Evolutionary conservation across 2,888 invertebrate genomes (phyloP), one percentile per base, ranked within the genome.

Genomic region (Linhomoeus sp.): DNA sequence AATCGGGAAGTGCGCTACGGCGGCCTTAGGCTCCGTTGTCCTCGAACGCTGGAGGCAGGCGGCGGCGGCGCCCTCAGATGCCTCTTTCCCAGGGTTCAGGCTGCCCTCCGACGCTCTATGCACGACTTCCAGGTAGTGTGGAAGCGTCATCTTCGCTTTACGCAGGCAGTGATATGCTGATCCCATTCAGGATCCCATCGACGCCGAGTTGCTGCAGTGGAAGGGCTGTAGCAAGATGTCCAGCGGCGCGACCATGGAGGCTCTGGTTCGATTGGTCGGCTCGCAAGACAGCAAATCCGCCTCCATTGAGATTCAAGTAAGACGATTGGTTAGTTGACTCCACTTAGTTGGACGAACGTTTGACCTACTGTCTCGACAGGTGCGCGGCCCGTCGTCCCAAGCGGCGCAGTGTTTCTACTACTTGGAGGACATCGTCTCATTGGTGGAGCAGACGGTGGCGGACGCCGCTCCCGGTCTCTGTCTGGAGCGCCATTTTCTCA

Each of bases 151-250:
- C 15, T 33, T 33, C 35, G 12, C 9, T 40, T 15, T 17, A 14
- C 12, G 12, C 23, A 9, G 15, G 23, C 15, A 9, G 12, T 20
- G 9, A 15, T 15, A 15, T 14, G 35, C 35, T 33, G 35, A 33
- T 14, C 9, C 5, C 41, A 20, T 41, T 24, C 67, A 70, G 52
- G 72, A 70, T 50, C 68, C 70, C 17, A 56, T 59, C 48, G 77
- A 77, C 51, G 73, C 73, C 1, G 79, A 79, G 62, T 66, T 80
- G 38, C 76, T 77, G 56, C 80, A 81, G 61, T 54, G 79, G 79
- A 38, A 54, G 46, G 54, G 55, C 26, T 57, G 58, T 50, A 77
- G 77, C 36, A 79, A 79, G 63, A 68, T 79, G 54, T 77, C 76
- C 60, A 73, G 76, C 43, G 76, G 76, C 1, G 72, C 73, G 37